phyloP scores from a whole-genome alignment of 2,113 vertebrate species.

The Anseranas semipalmata region DNA sequence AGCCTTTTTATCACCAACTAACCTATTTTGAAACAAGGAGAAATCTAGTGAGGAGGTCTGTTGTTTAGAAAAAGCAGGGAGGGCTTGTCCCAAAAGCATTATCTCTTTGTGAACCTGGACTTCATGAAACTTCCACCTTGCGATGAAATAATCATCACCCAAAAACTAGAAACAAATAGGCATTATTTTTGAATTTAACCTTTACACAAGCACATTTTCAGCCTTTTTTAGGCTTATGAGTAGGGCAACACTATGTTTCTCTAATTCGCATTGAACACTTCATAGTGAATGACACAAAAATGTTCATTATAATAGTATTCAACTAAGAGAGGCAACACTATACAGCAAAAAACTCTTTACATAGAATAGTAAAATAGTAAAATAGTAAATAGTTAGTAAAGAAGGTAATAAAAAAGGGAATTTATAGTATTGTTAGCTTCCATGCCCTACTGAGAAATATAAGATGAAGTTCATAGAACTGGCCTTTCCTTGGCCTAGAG shows the following conservation, averaged over 20 bases:
- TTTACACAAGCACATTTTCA: neutral
- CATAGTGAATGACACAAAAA: neutral
- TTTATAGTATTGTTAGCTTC: neutral
- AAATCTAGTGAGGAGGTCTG: neutral
- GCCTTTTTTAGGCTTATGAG: neutral
- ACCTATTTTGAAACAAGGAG: neutral
- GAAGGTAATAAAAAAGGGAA: neutral
- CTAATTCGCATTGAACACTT: neutral
- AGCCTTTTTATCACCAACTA: neutral
- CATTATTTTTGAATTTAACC: neutral
- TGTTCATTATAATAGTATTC: neutral
- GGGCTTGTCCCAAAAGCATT: neutral
- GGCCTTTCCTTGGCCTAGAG: neutral
- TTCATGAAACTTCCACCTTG: neutral
- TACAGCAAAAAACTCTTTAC: neutral
- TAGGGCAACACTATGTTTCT: neutral
- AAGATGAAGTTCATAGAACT: neutral
- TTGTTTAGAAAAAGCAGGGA: neutral
- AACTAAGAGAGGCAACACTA: neutral
- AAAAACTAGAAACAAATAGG: neutral
- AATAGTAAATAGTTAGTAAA: neutral
- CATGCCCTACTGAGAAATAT: neutral
- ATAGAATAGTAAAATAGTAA: neutral
- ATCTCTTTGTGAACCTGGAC: neutral
- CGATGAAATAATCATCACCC: neutral